Conservation (phyloP, 2,797 vertebrate species). For the Tokudaia muenninki region DNA sequence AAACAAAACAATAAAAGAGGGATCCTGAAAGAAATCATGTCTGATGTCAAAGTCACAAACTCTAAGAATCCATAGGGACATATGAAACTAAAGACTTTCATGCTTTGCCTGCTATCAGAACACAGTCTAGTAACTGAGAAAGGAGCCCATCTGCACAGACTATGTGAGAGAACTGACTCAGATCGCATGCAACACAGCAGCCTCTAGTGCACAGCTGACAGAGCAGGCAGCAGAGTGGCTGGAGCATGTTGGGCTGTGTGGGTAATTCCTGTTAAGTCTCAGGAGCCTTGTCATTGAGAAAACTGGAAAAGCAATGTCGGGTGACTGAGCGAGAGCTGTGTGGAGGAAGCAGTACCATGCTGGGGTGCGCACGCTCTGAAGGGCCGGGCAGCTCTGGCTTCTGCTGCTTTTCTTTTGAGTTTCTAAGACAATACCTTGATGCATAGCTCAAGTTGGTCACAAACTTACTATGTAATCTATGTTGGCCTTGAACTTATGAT, state of each 20-base stretch:
- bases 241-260: background rate
- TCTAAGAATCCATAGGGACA: background rate
- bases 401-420: background rate
- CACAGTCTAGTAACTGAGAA: background rate
- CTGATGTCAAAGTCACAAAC: background rate
- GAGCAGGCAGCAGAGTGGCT: background rate
- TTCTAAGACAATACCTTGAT: background rate
- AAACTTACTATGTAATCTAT: background rate
- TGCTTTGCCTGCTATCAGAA: background rate
- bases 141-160: background rate
- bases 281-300: background rate
- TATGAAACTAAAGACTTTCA: background rate
- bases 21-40: conserved; percentile 35
- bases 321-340: background rate
- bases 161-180: background rate
- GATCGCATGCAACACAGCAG: background rate
- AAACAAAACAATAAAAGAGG: background rate
- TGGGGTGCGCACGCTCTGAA: background rate
- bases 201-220: background rate
- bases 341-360: background rate
- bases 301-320: background rate
- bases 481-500: background rate
- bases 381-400: background rate
- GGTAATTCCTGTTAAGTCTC: too few species aligned
- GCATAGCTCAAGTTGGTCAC: background rate